Evolutionary conservation across 2,113 vertebrate genomes (phyloP), one percentile per base, ranked within the genome.

Genomic region (Tretioscincus oriximinensis): DNA sequence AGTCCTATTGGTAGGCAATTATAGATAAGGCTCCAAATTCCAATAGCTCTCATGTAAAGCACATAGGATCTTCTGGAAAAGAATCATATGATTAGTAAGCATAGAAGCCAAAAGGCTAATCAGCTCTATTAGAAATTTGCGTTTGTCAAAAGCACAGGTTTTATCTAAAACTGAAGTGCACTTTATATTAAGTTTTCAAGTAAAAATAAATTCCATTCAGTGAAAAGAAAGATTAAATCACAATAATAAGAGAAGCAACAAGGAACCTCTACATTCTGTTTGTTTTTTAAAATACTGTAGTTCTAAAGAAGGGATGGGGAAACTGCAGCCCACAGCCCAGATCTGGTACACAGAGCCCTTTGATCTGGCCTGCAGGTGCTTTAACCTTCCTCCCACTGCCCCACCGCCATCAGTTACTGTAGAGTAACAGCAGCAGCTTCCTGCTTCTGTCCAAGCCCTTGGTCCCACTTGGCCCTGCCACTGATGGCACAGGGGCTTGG

Each of bases 11-110:
- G 83, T 83, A 92, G 88, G 87, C 80, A 88, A 90, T 89, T 92
- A 92, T 76, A 93, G 88, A 86, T 85, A 91, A 88, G 75, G 61
- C 66, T 84, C 69, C 41, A 89, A 87, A 86, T 86, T 87, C 81
- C 75, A 91, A 87, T 89, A 94, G 91, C 80, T 86, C 47, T 90
- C 79, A 90, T 86, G 68, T 68, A 75, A 90, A 49, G 51, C 73
- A 85, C 73, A 76, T 0, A 60, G 58, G 64, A 90, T 77, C 47
- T 72, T 80, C 61, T 35, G 81, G 0, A 90, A 81, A 86, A 81
- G 87, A 82, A 88, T 73, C 60, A 85, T 60, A 77, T 84, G 89
- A 88, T 76, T 86, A 77, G 85, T 82, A 91, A 88, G 41, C 64
- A 81, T 73, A 74, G 68, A 81, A 80, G 87, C 65, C 28, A 69